Base-by-base conservation (phyloP, 2,888 invertebrate genomes). In the Lasioglossum oenotherae region DNA sequence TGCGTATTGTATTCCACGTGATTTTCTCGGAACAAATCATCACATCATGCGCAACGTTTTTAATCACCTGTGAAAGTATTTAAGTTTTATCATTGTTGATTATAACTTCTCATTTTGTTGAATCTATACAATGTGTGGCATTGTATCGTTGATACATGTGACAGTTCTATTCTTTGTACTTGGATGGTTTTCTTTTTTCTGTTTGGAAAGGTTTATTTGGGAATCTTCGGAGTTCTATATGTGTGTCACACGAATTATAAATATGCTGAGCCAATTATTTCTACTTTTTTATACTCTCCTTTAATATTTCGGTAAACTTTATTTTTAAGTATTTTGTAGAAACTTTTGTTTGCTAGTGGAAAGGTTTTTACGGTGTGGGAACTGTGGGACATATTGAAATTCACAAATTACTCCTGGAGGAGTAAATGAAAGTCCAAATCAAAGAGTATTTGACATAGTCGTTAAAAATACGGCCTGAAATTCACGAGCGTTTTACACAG, bases 51-150 rank as follows among this genome's bases (percentile, higher is more conserved):
- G 67, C 60, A 69, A 27, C 44, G 60, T 82, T 78, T 69, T 53
- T 31, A 74, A 74, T 57, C 8, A 23, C 46, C 79, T 80, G 44
- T n/a, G 49, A 53, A 80, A 73, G 44, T 80, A 76, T 83, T 80
- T 73, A 60, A 64, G 53, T 80, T 77, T 67, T 77, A 78, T n/a
- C 31, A 53, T 23, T 49, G 41, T 64, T 81, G 38, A 64, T 76
- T 31, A 23, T 46, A 53, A 27, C 6, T 71, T 53, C 12, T 41
- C 71, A 71, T 81, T 60, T 19, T 27, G 35, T 73, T 76, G n/a
- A 49, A 12, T 8, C 14, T 14, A 53, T n/a, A 23, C 44, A n/a
- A 49, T 23, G n/a, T 27, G 31, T 31, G 31, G 8, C 46, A 71
- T 74, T 46, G 49, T 19, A 41, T 46, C 46, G 41, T 23, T 44